phyloP scores from a whole-genome alignment of 2,113 vertebrate species.

The Colinus virginianus region DNA sequence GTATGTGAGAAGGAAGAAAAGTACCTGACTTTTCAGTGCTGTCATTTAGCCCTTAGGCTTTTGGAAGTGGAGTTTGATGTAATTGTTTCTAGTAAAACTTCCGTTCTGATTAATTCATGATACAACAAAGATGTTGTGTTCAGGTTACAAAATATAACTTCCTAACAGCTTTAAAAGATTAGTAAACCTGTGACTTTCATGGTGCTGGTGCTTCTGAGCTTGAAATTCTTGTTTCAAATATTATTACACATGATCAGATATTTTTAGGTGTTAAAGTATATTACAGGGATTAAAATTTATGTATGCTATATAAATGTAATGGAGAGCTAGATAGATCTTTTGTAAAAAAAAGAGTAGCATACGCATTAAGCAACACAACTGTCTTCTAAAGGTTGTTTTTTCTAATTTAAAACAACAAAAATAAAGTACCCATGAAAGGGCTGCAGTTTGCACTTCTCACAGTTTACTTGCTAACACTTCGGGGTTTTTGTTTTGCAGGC shows the following conservation, averaged over 20 bases:
- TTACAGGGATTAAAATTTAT: too few species aligned
- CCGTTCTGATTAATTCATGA: background rate
- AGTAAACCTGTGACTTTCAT: background rate
- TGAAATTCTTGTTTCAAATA: background rate
- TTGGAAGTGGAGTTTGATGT: background rate
- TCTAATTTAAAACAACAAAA: background rate
- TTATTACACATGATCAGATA: background rate
- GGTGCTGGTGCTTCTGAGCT: background rate
- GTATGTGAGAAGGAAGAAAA: background rate
- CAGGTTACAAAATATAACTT: background rate
- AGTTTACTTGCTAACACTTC: background rate
- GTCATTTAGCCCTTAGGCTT: background rate
- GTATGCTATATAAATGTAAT: background rate
- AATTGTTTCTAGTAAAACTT: background rate
- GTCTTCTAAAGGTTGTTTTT: background rate
- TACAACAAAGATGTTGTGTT: background rate
- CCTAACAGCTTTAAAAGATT: background rate
- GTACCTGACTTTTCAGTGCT: background rate
- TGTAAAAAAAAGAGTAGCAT: background rate
- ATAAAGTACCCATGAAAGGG: background rate
- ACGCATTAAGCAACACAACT: background rate
- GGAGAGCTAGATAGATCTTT: background rate
- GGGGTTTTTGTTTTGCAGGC: constrained; percentile 74
- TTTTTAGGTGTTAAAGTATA: background rate
- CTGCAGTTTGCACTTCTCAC: background rate